These are phyloP conservation scores for Trachelipus rathkii DNA, from an alignment of 1,140 invertebrate genomes.

Conservation along the genomic window DNA sequence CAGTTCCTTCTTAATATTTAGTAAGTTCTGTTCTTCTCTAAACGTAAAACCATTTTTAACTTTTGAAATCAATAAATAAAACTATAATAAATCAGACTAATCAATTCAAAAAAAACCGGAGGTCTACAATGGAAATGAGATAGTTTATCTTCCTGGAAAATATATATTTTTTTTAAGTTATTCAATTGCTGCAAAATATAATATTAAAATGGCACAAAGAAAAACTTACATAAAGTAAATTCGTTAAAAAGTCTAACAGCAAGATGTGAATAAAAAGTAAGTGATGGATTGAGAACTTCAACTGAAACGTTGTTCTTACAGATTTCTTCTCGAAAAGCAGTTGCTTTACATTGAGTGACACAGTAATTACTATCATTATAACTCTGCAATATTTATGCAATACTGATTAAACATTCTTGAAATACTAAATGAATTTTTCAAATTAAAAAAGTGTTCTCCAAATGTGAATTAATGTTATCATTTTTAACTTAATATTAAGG, in stretches of 20 bases:
- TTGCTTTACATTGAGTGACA: conserved; percentile 3
- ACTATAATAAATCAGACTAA: too few species aligned
- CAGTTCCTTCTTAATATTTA: too few species aligned
- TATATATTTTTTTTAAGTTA: too few species aligned
- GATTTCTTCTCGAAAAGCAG: not conserved
- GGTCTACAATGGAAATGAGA: too few species aligned
- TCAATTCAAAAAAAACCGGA: too few species aligned
- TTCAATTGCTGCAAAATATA: too few species aligned
- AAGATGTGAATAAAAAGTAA: conserved; percentile 22
- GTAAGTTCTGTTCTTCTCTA: too few species aligned
- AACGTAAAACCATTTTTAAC: too few species aligned
- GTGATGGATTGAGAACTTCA: conserved; percentile 10
- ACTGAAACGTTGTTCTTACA: conserved; percentile 18
- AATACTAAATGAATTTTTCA: not conserved
- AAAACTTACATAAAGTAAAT: conserved; percentile 8
- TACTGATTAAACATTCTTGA: not conserved
- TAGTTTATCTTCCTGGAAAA: too few species aligned
- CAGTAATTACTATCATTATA: not conserved
- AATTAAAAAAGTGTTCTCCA: too few species aligned
- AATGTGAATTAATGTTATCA: not conserved
- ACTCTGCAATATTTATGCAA: not conserved
- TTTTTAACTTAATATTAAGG: not conserved
- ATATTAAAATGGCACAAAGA: too few species aligned
- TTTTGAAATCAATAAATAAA: too few species aligned
- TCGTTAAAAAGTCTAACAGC: conserved; percentile 19